Evolutionary conservation across 2,888 invertebrate genomes (phyloP), one percentile per base, ranked within the genome.

Genomic region (Hypselothyrea guttata): DNA sequence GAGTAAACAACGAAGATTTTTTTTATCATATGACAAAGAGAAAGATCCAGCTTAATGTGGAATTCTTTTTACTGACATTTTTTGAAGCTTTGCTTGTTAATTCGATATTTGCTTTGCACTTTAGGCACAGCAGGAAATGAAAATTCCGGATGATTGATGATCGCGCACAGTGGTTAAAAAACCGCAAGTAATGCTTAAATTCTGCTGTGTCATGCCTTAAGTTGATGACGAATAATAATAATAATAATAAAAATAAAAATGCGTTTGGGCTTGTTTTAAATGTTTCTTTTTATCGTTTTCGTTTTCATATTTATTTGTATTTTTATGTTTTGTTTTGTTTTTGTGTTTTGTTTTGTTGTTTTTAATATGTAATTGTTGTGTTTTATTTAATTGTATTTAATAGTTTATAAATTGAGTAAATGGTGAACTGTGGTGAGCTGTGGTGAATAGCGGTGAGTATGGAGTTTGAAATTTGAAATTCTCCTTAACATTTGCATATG

Each of bases 351-450:
- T 68, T 46, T 70, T 44, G 53, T 58, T 57, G n/a, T n/a, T n/a
- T n/a, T n/a, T n/a, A n/a, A n/a, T n/a, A n/a, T n/a, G 52, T 69
- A 48, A 31, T 55, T 61, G 44, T 11, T 33, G 47, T 27, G 35
- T 41, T 7, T 48, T 53, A 28, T 47, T 40, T 15, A 65, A 52
- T 47, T 31, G 52, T 55, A 55, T 70, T 57, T 57, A 45, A 63
- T 64, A 68, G 47, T 65, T 71, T 59, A 70, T 54, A 41, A 58
- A 51, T 28, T 71, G 47, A 57, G 44, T 48, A 59, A 27, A 33
- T 40, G 27, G 33, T 13, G 30, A 16, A 5, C 5, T 8, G 12
- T n/a, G 11, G 4, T 56, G 41, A 37, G 34, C 46, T 33, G 35
- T 51, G 18, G 18, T 38, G 16, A 11, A 40, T 11, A 18, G 38